These are phyloP conservation scores for Noctua janthina DNA, from an alignment of 2,888 invertebrate genomes.

Conservation along the genomic window DNA sequence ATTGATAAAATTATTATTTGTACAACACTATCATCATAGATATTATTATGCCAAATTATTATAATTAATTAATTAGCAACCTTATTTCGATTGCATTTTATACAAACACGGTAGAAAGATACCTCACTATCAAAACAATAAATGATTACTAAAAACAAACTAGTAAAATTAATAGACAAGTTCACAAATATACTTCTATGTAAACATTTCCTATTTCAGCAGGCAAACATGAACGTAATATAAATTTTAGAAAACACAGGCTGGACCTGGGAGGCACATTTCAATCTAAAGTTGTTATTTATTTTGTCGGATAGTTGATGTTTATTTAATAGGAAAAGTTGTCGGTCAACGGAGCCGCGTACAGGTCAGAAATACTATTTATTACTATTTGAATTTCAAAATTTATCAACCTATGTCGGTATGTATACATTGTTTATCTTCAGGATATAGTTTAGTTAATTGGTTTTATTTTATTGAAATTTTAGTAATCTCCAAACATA, in stretches of 20 bases:
- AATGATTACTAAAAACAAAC: background rate
- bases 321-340: slow-evolving; percentile 71
- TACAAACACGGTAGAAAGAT: background rate
- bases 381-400: slow-evolving; percentile 63
- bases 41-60: background rate
- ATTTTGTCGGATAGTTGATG: slow-evolving; percentile 68
- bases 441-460: slow-evolving; percentile 8
- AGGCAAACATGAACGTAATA: slow-evolving; percentile 21
- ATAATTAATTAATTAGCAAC: background rate
- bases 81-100: background rate
- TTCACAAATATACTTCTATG: background rate
- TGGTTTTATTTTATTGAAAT: slow-evolving; percentile 26
- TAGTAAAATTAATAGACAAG: background rate
- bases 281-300: slow-evolving; percentile 73
- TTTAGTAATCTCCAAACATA: background rate
- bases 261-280: slow-evolving; percentile 60
- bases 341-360: slow-evolving; percentile 47
- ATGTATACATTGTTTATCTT: slow-evolving; percentile 31
- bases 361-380: slow-evolving; percentile 51
- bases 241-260: slow-evolving; percentile 49
- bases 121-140: background rate
- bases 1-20: background rate
- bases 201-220: slow-evolving; percentile 18
- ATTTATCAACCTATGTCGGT: slow-evolving; percentile 38
- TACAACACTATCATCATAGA: background rate